Evolutionary conservation across 2,113 vertebrate species (phyloP), one percentile per base, ranked within the genome.

Genomic region (Cephalophus harveyi): DNA sequence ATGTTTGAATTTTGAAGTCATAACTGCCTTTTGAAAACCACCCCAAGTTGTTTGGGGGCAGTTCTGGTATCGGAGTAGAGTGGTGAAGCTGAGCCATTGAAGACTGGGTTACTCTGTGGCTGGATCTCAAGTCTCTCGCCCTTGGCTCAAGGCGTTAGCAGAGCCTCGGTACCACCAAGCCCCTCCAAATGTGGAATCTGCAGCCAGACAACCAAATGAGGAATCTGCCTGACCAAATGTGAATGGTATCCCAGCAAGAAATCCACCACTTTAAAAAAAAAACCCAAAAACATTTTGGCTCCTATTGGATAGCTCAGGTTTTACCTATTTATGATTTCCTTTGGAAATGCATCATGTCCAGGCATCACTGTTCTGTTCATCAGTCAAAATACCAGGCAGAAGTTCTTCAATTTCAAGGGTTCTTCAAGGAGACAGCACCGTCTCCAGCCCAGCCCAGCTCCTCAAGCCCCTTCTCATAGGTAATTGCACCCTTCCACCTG

Each of bases 31-130:
- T 40, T 64, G 93, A 40, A 97, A 96, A 78, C 30, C 7, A 36
- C 16, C 11, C 28, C 43, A 27, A 19, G 36, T 14, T 64, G 36
- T 40, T 27, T 57, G 21, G 36, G 52, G 79, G 7, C 57, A 50
- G 7, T 2, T 36, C 30, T 82, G n/a, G 30, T 3, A 7, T 3
- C 30, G 0, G 1, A 13, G n/a, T 78, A 74, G 27, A 71, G 30
- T 2, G 27, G 40, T 12, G 43, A 50, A 46, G 60, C n/a, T 28
- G 59, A 11, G 74, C 33, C 33, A 8, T 8, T 6, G 1, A 83
- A 62, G 79, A 3, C 17, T 8, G 12, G 28, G 30, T 50, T 7
- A 14, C 23, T 52, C 30, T 0, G 0, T 60, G 76, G n/a, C 40
- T 57, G 12, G 25, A 59, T 46, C 19, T 91, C 11, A 11, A 9